Evolutionary conservation across 2,113 vertebrate genomes (phyloP).

Genomic region (Gallinago undulata): DNA sequence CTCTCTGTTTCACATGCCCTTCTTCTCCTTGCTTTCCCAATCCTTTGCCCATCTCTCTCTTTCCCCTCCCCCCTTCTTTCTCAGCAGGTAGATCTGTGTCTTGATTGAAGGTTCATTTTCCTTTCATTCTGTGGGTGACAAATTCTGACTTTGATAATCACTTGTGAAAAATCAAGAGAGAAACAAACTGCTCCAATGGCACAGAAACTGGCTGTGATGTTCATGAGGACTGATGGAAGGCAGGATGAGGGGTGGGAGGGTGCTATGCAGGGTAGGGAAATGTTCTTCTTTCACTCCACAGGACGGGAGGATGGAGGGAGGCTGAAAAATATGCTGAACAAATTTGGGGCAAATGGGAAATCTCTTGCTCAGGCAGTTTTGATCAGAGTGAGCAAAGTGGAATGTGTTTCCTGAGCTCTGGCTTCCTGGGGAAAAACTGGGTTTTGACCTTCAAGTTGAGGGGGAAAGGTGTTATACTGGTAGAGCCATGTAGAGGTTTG

Average conservation of each 20-base stretch:
- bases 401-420: background rate
- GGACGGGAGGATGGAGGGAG: fast-evolving
- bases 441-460: background rate
- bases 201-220: constrained; percentile 28
- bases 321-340: background rate
- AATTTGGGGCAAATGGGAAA: background rate
- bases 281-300: background rate
- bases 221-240: background rate
- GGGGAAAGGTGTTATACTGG: background rate
- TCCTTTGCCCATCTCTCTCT: background rate
- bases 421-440: background rate
- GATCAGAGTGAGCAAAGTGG: background rate
- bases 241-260: background rate
- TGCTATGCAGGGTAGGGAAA: background rate
- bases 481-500: background rate
- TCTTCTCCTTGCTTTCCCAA: background rate
- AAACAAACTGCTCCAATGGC: constrained; percentile 41
- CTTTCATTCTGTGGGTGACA: constrained; percentile 67
- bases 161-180: constrained; percentile 75
- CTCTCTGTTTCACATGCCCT: background rate
- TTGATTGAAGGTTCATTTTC: constrained; percentile 70
- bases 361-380: background rate
- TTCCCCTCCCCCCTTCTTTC: background rate
- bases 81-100: constrained; percentile 14
- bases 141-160: constrained; percentile 67